Base-by-base conservation (phyloP, 64 coral and sea anemone species). In the Dendronephthya gigantea region DNA sequence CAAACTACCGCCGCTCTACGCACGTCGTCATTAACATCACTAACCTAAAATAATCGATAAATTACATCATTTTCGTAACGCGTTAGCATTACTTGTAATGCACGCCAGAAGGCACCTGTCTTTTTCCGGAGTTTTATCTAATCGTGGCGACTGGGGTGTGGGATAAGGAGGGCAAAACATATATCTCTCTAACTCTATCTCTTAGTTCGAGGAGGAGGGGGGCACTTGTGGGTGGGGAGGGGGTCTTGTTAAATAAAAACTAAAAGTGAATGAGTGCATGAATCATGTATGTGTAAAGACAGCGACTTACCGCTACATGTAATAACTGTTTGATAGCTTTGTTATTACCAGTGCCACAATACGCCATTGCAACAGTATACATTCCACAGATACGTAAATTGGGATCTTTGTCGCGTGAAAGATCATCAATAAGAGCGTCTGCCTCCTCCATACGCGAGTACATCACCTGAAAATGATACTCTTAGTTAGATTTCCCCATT, bases 381-480 rank as follows among this genome's bases (percentile, higher is more conserved):
- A 98, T 98, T 86, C 91, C 95, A 88, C 95, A 93, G 10, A 88
- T 89, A 35, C 95, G 87, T 10, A 98, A 48, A 66, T 98, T 98
- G 31, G 87, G 88, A 40, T 98, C 95, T 59, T 98, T 98, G 62
- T 98, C 95, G 27, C 91, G 95, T 82, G 90, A 88, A 5, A 98
- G 72, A 51, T 92, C 93, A 19, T 98, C 95, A 82, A 98, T 98
- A 8, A 98, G 66, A 22, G 95, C 90, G 83, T 98, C 95, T 19
- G 95, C 95, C 85, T 98, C 95, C 81, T 98, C 95, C 95, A 98
- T 98, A 30, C 95, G 84, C 19, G 95, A 89, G 35, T 98, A 98
- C 95, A 98, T 98, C 33, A 93, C 92, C 95, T 98, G 32, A 30
- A 41, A 12, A 40, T 6, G 22, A 45, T 45, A 6, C 11, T 6